These are phyloP conservation scores for Trissonchulus latispiculum DNA, from an alignment of 2,888 invertebrate genomes.

Conservation along the genomic window DNA sequence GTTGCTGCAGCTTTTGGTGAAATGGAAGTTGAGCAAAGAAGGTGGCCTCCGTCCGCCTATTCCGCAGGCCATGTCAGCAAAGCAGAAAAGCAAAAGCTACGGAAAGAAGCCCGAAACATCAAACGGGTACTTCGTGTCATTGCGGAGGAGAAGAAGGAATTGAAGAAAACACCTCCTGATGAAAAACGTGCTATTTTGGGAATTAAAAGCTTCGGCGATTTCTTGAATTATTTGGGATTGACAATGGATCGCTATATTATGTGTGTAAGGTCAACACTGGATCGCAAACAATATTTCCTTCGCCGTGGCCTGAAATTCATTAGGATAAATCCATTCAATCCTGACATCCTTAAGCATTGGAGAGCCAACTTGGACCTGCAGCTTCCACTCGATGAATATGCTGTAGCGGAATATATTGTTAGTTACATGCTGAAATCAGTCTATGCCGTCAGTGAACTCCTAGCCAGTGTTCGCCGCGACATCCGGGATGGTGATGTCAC, in stretches of 20 bases:
- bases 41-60: not conserved
- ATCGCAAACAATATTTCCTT: not conserved
- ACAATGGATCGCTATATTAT: not conserved
- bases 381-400: not conserved
- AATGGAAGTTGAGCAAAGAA: not conserved
- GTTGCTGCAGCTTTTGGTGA: not conserved
- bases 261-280: not conserved
- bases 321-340: conserved; percentile 1
- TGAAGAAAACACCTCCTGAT: not conserved
- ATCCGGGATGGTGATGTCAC: not conserved
- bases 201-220: not conserved
- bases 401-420: not conserved
- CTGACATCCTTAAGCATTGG: not conserved
- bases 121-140: not conserved
- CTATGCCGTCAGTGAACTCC: not conserved
- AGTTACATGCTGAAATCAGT: not conserved
- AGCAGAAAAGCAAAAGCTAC: not conserved
- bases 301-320: not conserved
- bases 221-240: not conserved
- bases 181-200: not conserved
- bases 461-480: not conserved
- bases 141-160: not conserved
- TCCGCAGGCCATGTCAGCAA: not conserved
- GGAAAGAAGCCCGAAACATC: not conserved
- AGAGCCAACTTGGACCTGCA: conserved; percentile 14